These are phyloP conservation scores for Chlorops oryzae DNA, from an alignment of 1,140 invertebrate genomes.

Conservation along the genomic window DNA sequence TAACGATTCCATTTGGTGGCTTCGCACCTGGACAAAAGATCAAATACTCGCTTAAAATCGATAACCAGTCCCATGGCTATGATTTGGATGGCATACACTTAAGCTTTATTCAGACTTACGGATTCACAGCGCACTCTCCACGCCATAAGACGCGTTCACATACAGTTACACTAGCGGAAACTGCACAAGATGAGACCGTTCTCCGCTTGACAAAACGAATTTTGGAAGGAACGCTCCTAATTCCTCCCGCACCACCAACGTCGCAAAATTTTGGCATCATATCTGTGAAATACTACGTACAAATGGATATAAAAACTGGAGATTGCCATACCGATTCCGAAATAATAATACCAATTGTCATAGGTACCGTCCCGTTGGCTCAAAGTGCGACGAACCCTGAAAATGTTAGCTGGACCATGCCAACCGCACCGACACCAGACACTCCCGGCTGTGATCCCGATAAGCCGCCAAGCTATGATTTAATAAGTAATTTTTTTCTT, in stretches of 20 bases:
- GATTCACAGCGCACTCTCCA: constrained; percentile 25
- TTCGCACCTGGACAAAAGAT: constrained; percentile 37
- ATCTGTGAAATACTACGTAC: constrained; percentile 1
- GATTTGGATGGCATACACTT: constrained; percentile 23
- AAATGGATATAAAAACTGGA: background rate
- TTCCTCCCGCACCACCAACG: constrained; percentile 32
- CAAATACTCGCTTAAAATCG: constrained; percentile 23
- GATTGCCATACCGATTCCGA: background rate
- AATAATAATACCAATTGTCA: constrained; percentile 1
- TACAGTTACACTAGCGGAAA: constrained; percentile 13
- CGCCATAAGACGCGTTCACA: constrained; percentile 15
- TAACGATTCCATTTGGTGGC: constrained; percentile 35
- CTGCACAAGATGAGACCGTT: constrained; percentile 20
- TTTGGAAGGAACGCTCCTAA: constrained; percentile 22
- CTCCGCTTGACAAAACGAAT: constrained; percentile 27
- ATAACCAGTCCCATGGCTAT: constrained; percentile 31
- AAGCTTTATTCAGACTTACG: constrained; percentile 20
- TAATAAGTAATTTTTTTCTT: constrained; percentile 2
- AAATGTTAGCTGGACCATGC: background rate
- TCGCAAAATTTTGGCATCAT: constrained; percentile 45
- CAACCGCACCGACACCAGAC: constrained; percentile 3
- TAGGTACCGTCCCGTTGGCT: background rate
- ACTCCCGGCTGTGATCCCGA: constrained; percentile 3
- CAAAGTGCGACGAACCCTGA: constrained; percentile 2
- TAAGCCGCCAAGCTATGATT: constrained; percentile 6